Evolutionary conservation across 1,140 invertebrate species (phyloP).

Genomic region (Zaprionus inermis): DNA sequence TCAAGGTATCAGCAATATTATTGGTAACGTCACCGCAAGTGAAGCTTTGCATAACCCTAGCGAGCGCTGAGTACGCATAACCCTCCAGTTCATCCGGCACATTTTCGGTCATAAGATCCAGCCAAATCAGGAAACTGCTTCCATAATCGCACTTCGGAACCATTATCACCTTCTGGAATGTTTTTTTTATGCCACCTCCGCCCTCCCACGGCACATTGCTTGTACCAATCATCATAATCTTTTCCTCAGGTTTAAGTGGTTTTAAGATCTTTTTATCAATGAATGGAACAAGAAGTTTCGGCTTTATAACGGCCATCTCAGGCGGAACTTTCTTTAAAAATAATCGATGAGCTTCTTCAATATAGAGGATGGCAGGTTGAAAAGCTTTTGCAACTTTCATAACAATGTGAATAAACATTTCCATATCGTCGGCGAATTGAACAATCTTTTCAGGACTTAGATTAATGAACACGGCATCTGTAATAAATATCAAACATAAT

Average conservation of each 20-base stretch:
- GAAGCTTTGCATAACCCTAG: constrained; percentile 88
- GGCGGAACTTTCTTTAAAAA: constrained; percentile 90
- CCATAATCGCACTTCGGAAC: constrained; percentile 88
- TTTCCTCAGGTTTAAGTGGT: constrained; percentile 86
- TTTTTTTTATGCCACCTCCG: constrained; percentile 72
- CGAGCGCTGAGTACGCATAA: constrained; percentile 88
- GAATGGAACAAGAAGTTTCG: constrained; percentile 87
- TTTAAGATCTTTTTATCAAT: constrained; percentile 87
- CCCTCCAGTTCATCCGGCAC: constrained; percentile 85
- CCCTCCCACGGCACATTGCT: constrained; percentile 86
- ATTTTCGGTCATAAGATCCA: constrained; percentile 85
- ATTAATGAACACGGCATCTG: constrained; percentile 91
- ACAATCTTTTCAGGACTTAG: constrained; percentile 90
- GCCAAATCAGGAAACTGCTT: constrained; percentile 87
- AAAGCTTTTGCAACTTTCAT: constrained; percentile 86
- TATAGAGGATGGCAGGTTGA: constrained; percentile 92
- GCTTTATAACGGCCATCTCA: constrained; percentile 71
- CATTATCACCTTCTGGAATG: constrained; percentile 84
- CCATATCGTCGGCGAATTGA: constrained; percentile 89
- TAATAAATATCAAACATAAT: not conserved
- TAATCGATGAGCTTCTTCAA: constrained; percentile 91
- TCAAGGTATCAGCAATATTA: constrained; percentile 81
- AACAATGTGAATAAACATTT: constrained; percentile 81
- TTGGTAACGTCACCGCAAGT: constrained; percentile 86
- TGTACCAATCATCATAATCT: constrained; percentile 87